Evolutionary conservation across 2,113 vertebrate species (phyloP), one percentile per base, ranked within the genome.

Genomic region (Rissa tridactyla): DNA sequence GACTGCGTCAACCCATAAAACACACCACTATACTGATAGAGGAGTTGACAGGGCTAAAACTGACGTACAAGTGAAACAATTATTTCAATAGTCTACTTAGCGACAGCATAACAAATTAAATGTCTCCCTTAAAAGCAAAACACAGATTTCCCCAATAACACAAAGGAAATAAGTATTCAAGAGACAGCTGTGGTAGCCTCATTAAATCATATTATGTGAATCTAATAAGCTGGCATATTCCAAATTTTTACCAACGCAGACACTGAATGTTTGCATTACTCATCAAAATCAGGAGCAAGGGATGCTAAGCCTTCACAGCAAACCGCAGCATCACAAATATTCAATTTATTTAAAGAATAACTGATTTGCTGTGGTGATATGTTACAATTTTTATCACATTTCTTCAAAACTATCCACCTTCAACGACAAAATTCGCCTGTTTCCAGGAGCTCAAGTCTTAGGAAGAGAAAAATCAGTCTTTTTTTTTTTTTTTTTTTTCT

Each of bases 161-260:
- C 26, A 38, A 49, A 73, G 27, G 40, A 76, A 87, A 69, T 29
- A 80, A 57, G 51, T n/a, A 38, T 52, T 52, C 76, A 69, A 80
- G 75, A 92, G 86, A 86, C 68, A 93, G 71, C 55, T 93, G 88
- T 51, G 80, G 71, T 47, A 93, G 38, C 54, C 51, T 94, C 80
- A 83, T 81, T 92, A 82, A 88, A 91, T 86, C 49, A 20, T 22
- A 55, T 16, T 64, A 88, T 29, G 13, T 36, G 64, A 78, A 54
- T 66, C 68, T 83, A 81, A 7, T 57, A 77, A 69, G 14, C 15
- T 88, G 42, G 36, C 2, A 4, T 34, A 49, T 52, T 52, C 61
- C 58, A 57, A 58, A 65, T 82, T 94, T 91, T 82, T 69, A 79
- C 65, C 52, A 72, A 13, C 65, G 68, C 34, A 90, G 77, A 71